A percentile compares a stretch with the other conserved stretches of the same genome.
Conservation (phyloP, 2,797 vertebrate genomes). For the Amphiprion clarkii region DNA sequence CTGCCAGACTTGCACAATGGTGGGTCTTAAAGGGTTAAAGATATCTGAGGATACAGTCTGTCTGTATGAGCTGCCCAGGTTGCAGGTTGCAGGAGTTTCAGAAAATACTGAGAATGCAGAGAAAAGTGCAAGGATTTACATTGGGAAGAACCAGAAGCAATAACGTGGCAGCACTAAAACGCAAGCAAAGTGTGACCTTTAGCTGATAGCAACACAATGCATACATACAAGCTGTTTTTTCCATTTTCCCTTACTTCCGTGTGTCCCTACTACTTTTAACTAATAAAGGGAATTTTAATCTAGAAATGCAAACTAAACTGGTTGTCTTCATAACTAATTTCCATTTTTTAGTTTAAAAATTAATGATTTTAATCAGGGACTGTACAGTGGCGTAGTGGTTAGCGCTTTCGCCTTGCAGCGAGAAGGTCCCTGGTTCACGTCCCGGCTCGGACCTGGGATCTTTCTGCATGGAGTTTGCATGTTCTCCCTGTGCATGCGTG, state of each 20-base stretch:
- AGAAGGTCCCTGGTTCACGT: too few species aligned
- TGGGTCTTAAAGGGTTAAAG: conserved; percentile 1
- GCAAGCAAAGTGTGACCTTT: not conserved
- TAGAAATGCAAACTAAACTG: not conserved
- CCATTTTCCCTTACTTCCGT: not conserved
- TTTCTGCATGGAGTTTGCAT: too few species aligned
- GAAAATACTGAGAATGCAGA: not conserved
- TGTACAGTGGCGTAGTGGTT: too few species aligned
- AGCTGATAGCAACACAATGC: not conserved
- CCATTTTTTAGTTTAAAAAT: not conserved
- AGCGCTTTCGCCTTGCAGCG: too few species aligned
- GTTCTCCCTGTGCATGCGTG: too few species aligned
- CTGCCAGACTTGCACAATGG: too few species aligned
- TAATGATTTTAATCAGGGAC: not conserved
- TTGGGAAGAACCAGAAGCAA: not conserved
- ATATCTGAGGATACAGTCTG: conserved; percentile 41
- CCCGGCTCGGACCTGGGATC: too few species aligned
- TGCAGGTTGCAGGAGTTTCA: conserved; percentile 25
- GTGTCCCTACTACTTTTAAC: not conserved
- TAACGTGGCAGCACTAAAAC: not conserved
- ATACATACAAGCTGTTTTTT: not conserved
- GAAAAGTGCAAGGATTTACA: not conserved
- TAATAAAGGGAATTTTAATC: not conserved
- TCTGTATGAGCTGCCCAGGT: conserved; percentile 7
- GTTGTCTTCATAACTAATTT: not conserved